Base-by-base conservation (phyloP, 2,797 vertebrate species). In the Gymnothorax reevesii region DNA sequence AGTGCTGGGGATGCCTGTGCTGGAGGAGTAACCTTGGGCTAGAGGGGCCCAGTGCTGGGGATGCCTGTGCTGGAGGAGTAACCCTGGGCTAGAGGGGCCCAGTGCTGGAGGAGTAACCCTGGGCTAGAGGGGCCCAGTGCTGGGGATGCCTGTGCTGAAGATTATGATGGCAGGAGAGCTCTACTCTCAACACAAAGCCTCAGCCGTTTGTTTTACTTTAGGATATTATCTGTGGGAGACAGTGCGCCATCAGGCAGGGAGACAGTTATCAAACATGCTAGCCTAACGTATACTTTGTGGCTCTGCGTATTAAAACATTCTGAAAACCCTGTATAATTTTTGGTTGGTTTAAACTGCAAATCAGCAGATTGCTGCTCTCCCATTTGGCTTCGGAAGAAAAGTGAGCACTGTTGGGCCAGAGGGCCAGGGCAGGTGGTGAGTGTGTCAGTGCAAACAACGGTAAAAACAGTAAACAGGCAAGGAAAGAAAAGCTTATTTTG, bases 201-300 rank as follows among this genome's bases (percentile, higher is more conserved):
- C 86, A 73, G 86, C 84, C 88, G 88, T 85, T 86, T 88, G 66
- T 93, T 93, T 92, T 90, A 89, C 87, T 87, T 84, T 87, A 91
- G 91, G 90, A 91, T 93, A 89, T 82, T 91, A 92, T 92, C 90
- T 91, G 86, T 89, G 89, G 93, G 90, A 95, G 92, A 93, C 88
- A 87, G 92, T 91, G 90, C 88, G 93, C 92, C 91, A 94, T 94
- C 94, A 93, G 92, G 91, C 94, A 95, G 94, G 91, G 93, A 95
- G 94, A 94, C 93, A 92, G 91, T 93, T 94, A 94, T 94, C 93
- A 93, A 95, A 93, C 91, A 95, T 89, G 79, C 91, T 85, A 92
- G 90, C 84, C 92, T 89, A 95, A 91, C 92, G 94, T 95, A 92
- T 95, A 95, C 94, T 96, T 95, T 94, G 95, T 94, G 95, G 95